These are phyloP conservation scores for Samia ricini DNA, from an alignment of 1,140 invertebrate genomes.

Conservation along the genomic window DNA sequence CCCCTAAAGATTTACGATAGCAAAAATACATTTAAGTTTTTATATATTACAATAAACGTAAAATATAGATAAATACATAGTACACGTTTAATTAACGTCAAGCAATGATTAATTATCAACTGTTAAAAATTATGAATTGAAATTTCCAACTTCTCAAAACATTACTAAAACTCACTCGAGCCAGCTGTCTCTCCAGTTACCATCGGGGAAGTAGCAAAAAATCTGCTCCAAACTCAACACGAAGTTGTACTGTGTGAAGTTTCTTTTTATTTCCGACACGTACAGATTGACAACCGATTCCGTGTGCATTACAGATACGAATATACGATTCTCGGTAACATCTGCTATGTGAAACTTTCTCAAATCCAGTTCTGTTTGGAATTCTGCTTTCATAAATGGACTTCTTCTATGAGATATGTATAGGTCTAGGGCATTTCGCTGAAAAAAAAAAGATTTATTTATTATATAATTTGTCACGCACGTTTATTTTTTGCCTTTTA, in stretches of 20 bases:
- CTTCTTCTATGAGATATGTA: slow-evolving; percentile 87
- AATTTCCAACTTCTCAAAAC: neutral
- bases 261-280: slow-evolving; percentile 81
- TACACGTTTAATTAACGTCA: too few species aligned
- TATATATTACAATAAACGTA: neutral
- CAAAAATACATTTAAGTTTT: too few species aligned
- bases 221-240: slow-evolving; percentile 89
- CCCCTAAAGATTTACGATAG: too few species aligned
- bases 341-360: slow-evolving; percentile 90
- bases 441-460: slow-evolving; percentile 54
- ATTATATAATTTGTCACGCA: too few species aligned
- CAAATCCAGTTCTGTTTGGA: slow-evolving; percentile 83
- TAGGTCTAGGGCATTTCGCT: slow-evolving; percentile 82
- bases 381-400: slow-evolving; percentile 84
- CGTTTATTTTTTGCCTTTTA: too few species aligned
- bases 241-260: slow-evolving; percentile 81
- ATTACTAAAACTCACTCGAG: slow-evolving; percentile 82
- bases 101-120: too few species aligned
- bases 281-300: slow-evolving; percentile 88
- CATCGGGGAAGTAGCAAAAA: slow-evolving; percentile 90
- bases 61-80: too few species aligned
- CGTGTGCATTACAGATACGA: slow-evolving; percentile 91
- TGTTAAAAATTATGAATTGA: neutral
- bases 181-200: slow-evolving; percentile 89
- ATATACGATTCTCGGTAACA: slow-evolving; percentile 87